Base-by-base conservation (phyloP, 1,140 invertebrate genomes). In the Trichonephila clavipes region DNA sequence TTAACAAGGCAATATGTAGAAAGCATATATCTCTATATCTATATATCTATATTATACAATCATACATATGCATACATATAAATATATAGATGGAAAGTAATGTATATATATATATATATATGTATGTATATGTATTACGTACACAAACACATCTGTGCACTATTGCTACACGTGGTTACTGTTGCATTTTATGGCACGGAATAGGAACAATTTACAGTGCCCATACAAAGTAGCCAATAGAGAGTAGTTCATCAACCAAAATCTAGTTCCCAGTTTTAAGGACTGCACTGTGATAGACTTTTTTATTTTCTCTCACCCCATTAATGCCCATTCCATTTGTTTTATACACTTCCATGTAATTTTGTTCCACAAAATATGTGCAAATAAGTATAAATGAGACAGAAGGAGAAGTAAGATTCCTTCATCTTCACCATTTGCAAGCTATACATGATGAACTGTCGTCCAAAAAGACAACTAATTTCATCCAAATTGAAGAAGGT, bases 281-380 rank as follows among this genome's bases (percentile, higher is more conserved):
- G 83, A 93, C 92, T 93, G 92, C 92, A 93, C 92, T 93, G 92
- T 93, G 92, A 93, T 93, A 93, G 92, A 93, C 92, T 77, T 93
- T 28, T 93, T 93, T 83, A 64, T 86, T 93, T 93, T 88, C 69
- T 66, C 90, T 93, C 92, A 93, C 69, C 92, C 92, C 92, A 93
- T 85, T 88, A 93, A 88, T 88, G 44, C 92, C 92, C 92, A 93
- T 93, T 93, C 92, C 92, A 93, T 93, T 93, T 93, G 92, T 93
- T 93, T 93, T 85, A 93, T 93, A 93, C 92, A 93, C 83, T 93
- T 93, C 82, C 90, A 92, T 93, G 92, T 93, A 93, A 92, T 93
- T 93, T 93, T 86, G 92, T 93, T 93, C 86, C 59, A 88, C 18
- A 88, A 86, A 77, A 86, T 92, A 62, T 88, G 92, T 88, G 92